Base-by-base conservation (phyloP, 2,797 vertebrate species). In the Melanogrammus aeglefinus region DNA sequence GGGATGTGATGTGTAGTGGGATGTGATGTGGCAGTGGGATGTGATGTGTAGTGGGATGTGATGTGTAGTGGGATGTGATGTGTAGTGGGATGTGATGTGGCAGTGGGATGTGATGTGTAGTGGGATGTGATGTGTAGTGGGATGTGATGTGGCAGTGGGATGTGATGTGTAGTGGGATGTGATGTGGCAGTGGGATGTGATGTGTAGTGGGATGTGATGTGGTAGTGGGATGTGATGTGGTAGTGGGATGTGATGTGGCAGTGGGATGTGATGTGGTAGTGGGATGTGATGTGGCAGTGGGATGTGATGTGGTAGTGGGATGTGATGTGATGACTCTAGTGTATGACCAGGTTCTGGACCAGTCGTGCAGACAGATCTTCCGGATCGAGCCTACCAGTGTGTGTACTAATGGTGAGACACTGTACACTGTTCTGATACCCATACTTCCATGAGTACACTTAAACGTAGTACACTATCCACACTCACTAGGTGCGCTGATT, bases 331-430 rank as follows among this genome's bases (percentile, higher is more conserved):
- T 57, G 47, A 63, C 57, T 63, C 57, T 24, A 9, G n/a, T 24
- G 1, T n/a, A 6, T 63, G 57, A 63, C 57, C 89, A 97, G 96
- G 94, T 97, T 89, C 91, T 96, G 87, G 90, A 96, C 89, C 95
- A 97, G 80, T 95, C 97, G 0, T 99, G 97, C 82, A 91, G 94
- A 41, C 96, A 98, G 80, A 93, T 96, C 69, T 94, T 97, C 44
- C 92, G 91, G 29, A 91, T 99, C 80, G 94, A 96, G 81, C 97
- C 97, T 9, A 95, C 96, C 39, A 96, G 93, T 76, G 96, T 97
- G 83, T 99, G 97, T 81, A 96, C 97, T 29, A 98, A 97, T 88
- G 96, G 97, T 99, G 92, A 93, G 95, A 71, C 3, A 3, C 3
- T 10, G 9, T 24, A 29, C 9, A 70, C n/a, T 33, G 31, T 33